phyloP scores from a whole-genome alignment of 2,888 invertebrate genomes.

The Baccha elongata region DNA sequence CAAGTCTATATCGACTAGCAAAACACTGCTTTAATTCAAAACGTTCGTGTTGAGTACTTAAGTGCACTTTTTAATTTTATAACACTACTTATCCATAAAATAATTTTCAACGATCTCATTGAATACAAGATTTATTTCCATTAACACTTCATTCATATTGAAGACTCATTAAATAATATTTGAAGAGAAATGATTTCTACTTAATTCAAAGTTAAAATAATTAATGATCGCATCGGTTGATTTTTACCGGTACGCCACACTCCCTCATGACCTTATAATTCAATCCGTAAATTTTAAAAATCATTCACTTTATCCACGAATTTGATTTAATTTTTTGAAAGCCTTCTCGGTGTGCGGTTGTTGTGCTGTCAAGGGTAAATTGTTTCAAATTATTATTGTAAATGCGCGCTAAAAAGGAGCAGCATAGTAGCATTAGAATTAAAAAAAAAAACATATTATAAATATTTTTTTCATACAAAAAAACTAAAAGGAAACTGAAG shows the following conservation, averaged over 20 bases:
- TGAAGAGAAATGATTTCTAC: not conserved
- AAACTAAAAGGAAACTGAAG: conserved; percentile 21
- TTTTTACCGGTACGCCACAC: not conserved
- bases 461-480: not conserved
- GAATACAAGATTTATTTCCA: not conserved
- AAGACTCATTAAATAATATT: not conserved
- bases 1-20: too few species aligned
- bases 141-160: not conserved
- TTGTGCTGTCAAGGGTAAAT: not conserved
- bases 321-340: not conserved
- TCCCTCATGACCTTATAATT: not conserved
- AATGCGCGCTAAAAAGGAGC: not conserved
- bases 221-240: conserved; percentile 14
- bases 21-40: too few species aligned
- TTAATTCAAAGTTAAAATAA: not conserved
- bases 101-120: too few species aligned
- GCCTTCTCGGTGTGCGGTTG: not conserved
- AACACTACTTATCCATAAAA: too few species aligned
- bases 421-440: not conserved
- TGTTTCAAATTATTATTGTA: conserved; percentile 11
- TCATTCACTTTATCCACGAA: not conserved
- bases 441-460: not conserved
- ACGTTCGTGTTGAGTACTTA: too few species aligned
- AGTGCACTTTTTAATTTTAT: too few species aligned
- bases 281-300: too few species aligned